Evolutionary conservation across 2,113 vertebrate species (phyloP).

Genomic region (Strigops habroptila): DNA sequence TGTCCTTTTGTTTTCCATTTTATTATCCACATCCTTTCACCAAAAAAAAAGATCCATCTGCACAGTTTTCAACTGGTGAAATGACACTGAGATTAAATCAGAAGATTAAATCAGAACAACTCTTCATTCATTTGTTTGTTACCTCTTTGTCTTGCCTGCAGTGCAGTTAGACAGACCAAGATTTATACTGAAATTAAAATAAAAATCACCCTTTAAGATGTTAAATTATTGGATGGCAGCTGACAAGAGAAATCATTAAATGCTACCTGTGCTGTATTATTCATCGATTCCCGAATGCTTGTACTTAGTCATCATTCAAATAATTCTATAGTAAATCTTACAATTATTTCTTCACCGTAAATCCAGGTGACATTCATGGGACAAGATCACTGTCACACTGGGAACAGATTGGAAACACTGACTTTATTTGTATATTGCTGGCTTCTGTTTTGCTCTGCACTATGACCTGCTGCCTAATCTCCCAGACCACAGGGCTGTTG

Average conservation of each 20-base stretch:
- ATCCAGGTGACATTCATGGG: not conserved
- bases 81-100: not conserved
- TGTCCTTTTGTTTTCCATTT: not conserved
- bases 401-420: not conserved
- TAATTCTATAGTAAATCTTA: not conserved
- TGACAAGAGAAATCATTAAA: not conserved
- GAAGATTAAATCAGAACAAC: not conserved
- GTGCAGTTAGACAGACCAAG: not conserved
- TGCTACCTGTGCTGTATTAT: not conserved
- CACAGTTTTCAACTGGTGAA: not conserved
- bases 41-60: not conserved
- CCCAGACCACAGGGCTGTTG: not conserved
- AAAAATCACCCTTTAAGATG: not conserved
- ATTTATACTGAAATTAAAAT: not conserved
- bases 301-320: not conserved
- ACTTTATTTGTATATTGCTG: not conserved
- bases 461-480: not conserved
- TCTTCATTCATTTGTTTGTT: not conserved
- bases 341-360: not conserved
- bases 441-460: not conserved
- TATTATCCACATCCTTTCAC: not conserved
- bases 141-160: not conserved
- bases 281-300: not conserved
- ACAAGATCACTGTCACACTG: not conserved
- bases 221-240: not conserved